These are phyloP conservation scores for Laterallus jamaicensis DNA, from an alignment of 2,113 vertebrate species.

Conservation along the genomic window DNA sequence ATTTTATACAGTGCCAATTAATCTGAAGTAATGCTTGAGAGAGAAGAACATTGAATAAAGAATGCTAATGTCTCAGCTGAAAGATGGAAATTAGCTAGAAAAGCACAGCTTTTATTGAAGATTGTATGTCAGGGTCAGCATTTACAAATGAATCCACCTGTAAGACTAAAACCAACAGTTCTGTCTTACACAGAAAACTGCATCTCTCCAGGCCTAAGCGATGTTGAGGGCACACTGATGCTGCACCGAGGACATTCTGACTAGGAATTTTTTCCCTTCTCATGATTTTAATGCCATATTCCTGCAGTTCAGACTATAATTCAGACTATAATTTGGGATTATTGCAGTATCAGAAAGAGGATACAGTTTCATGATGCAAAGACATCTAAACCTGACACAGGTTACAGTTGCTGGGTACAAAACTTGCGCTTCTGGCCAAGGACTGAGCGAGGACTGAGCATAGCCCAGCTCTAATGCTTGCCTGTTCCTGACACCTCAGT, in stretches of 20 bases:
- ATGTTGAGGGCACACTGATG: background rate
- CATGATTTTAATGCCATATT: background rate
- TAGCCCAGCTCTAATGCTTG: background rate
- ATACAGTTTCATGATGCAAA: background rate
- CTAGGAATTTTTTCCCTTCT: background rate
- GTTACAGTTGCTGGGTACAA: background rate
- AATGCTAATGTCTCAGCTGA: constrained; percentile 60
- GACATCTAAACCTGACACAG: background rate
- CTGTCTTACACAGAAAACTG: rapidly evolving
- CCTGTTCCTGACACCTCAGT: background rate
- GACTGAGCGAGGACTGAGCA: background rate
- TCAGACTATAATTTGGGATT: background rate
- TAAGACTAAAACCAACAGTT: constrained; percentile 10
- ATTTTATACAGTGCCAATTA: constrained; percentile 72
- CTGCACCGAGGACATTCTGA: background rate
- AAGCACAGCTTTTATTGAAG: constrained; percentile 40
- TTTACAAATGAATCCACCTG: constrained; percentile 14
- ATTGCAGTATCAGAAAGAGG: background rate
- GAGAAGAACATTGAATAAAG: constrained; percentile 52
- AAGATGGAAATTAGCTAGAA: constrained; percentile 63
- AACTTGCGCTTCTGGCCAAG: background rate
- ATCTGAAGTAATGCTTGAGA: constrained; percentile 71
- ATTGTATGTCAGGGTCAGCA: constrained; percentile 33
- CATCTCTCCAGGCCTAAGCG: background rate
- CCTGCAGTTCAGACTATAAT: background rate